Base-by-base conservation (phyloP, 2,113 vertebrate genomes). In the Rhizomys pruinosus region DNA sequence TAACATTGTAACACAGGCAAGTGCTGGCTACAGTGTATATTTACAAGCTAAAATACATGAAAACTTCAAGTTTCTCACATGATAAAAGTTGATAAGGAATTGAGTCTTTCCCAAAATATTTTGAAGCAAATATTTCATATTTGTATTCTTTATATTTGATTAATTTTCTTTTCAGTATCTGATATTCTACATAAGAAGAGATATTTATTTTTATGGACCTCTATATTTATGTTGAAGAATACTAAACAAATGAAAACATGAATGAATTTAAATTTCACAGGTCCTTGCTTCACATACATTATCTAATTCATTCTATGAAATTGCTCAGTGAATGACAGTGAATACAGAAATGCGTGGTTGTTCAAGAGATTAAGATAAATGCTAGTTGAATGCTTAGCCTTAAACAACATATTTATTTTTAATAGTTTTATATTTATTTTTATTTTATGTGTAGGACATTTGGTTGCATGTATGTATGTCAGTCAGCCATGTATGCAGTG, bases 71-170 rank as follows among this genome's bases (percentile, higher is more conserved):
- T 76, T 81, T 76, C 66, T 68, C 80, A 81, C 39, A 55, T 87
- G 47, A 10, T 22, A 87, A 87, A 93, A 69, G n/a, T 64, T 59
- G 76, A 8, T 16, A 61, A 74, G n/a, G 20, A 57, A 63, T 4
- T 61, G 17, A 0, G 20, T 37, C 17, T 2, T 74, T 93, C 34
- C 39, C 32, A 52, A 86, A 81, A 90, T 4, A 77, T 39, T 69
- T 63, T 87, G 13, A 71, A 82, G 52, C 17, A 81, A 87, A 76
- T 6, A 16, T 77, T 87, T 73, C 25, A 82, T 57, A 6, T 16
- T 87, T 80, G 47, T 76, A 34, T 57, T 73, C 44, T 89, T 92
- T 25, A 11, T 64, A 44, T 95, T 66, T 89, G 22, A 71, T 22
- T 61, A 7, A 81, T 87, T 63, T 20, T 68, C 32, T 82, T 12